Percentiles rank a stretch among this genome's conserved stretches.
Conservation (phyloP, 1,140 invertebrate genomes). For the Sitophilus oryzae region DNA sequence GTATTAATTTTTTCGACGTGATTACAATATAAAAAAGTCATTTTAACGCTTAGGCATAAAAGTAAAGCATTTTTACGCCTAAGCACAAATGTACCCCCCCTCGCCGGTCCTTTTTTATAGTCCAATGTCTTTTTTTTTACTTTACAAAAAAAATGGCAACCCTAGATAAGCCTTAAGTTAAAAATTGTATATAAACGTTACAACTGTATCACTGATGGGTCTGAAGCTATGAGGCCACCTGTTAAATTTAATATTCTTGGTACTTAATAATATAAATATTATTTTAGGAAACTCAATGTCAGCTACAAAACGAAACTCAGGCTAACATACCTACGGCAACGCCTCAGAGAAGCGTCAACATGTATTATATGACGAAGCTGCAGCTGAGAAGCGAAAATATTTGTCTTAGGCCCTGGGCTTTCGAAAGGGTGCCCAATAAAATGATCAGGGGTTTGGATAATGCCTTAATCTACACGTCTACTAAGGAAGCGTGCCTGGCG, state of each 20-base stretch:
- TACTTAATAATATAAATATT: constrained; percentile 3
- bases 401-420: constrained; percentile 85
- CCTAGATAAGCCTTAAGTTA: too few species aligned
- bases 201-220: too few species aligned
- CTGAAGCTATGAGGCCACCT: too few species aligned
- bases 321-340: constrained; percentile 78
- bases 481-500: constrained; percentile 87
- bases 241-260: constrained; percentile 2
- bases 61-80: too few species aligned
- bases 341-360: constrained; percentile 77
- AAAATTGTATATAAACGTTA: too few species aligned
- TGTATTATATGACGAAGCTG: constrained; percentile 93
- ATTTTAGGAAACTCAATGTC: constrained; percentile 81
- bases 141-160: too few species aligned
- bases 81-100: too few species aligned
- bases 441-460: constrained; percentile 85
- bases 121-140: too few species aligned
- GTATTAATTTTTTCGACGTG: too few species aligned
- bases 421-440: constrained; percentile 88
- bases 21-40: too few species aligned
- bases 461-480: constrained; percentile 85
- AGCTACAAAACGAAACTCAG: constrained; percentile 86
- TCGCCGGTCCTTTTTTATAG: too few species aligned
- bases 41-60: too few species aligned
- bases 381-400: constrained; percentile 87